Conservation (phyloP, 2,113 vertebrate genomes). For the Noturus placidus region DNA sequence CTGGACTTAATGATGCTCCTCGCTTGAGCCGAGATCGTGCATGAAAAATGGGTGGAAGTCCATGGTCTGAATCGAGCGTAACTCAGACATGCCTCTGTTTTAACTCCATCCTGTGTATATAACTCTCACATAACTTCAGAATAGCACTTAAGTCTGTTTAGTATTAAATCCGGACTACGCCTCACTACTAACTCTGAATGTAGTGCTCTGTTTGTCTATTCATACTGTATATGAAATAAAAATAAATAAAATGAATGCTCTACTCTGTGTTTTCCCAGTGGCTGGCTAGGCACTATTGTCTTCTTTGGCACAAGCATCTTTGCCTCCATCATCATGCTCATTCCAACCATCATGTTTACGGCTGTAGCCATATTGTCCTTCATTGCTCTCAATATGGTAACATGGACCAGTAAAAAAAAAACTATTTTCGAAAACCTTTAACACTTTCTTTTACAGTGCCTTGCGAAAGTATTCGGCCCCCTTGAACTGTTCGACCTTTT, state of each 20-base stretch:
- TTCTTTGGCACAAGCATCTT: constrained; percentile 91
- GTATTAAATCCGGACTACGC: not conserved
- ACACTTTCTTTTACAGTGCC: not conserved
- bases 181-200: not conserved
- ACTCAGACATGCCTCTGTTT: not conserved
- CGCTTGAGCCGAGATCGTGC: not conserved
- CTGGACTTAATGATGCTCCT: not conserved
- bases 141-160: not conserved
- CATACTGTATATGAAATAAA: not conserved
- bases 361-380: constrained; percentile 87
- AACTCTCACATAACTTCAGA: not conserved
- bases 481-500: no score
- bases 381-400: constrained; percentile 91
- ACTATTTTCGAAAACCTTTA: no score
- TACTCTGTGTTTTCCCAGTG: constrained; percentile 71
- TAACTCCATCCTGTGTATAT: not conserved
- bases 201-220: not conserved
- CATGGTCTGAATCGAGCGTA: not conserved
- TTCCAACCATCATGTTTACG: constrained; percentile 93
- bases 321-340: constrained; percentile 88
- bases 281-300: constrained; percentile 92
- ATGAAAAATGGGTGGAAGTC: not conserved
- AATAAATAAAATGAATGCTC: not conserved
- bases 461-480: no score
- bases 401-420: not conserved